Evolutionary conservation across 2,888 invertebrate genomes (phyloP).

Genomic region (Meiosimyza decipiens): DNA sequence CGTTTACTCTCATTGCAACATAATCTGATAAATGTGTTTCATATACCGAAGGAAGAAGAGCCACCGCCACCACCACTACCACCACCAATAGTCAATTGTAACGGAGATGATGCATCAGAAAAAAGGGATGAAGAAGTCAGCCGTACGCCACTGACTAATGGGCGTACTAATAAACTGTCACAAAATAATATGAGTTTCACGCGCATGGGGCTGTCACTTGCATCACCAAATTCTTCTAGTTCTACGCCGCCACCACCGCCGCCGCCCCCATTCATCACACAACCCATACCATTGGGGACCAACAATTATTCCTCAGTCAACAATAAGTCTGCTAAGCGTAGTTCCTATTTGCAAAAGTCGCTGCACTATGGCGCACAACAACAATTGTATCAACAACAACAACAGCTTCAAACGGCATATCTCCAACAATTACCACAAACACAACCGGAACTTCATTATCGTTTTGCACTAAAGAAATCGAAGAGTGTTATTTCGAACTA

Average conservation of each 20-base stretch:
- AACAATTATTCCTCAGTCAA: constrained; percentile 28
- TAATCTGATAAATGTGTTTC: constrained; percentile 78
- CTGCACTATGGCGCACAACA: constrained; percentile 31
- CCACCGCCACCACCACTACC: not conserved
- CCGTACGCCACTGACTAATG: not conserved
- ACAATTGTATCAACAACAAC: constrained; percentile 21
- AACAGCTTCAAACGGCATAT: constrained; percentile 14
- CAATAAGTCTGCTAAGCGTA: constrained; percentile 41
- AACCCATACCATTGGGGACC: constrained; percentile 22
- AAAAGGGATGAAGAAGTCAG: not conserved
- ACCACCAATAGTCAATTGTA: constrained; percentile 10
- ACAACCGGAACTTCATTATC: constrained; percentile 44
- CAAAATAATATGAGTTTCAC: constrained; percentile 41
- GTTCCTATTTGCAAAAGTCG: constrained; percentile 43
- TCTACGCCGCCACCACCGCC: constrained; percentile 18
- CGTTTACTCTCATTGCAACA: constrained; percentile 91
- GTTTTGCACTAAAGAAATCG: constrained; percentile 60
- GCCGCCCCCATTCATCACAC: constrained; percentile 20
- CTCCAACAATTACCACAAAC: constrained; percentile 34
- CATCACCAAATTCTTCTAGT: constrained; percentile 45
- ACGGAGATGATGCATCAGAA: not conserved
- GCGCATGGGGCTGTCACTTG: constrained; percentile 35
- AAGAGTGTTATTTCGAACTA: constrained; percentile 63
- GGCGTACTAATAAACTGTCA: too few relatives aligned
- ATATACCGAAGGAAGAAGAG: constrained; percentile 56